Evolutionary conservation across 1,140 invertebrate species (phyloP), one percentile per base, ranked within the genome.

Genomic region (Euschistus heros): DNA sequence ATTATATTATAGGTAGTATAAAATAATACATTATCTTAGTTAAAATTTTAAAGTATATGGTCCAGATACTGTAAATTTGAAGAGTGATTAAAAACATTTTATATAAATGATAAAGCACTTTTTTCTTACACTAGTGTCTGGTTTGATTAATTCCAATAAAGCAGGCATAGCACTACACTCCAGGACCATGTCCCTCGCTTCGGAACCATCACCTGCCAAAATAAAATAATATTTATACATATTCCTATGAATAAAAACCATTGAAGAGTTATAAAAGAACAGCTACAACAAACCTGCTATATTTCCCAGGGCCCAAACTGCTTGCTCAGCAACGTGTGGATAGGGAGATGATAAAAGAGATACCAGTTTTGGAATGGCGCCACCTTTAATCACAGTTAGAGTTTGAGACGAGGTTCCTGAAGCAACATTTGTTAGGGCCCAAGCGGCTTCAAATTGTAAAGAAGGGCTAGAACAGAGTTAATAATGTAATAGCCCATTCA

Each of bases 341-440:
- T 86, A 81, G 5, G 84, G 78, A 59, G 88, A 84, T 20, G 79
- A 77, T 0, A 99, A 76, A 6, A 98, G 77, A 0, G 78, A 74
- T 37, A 97, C 80, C 68, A 99, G 85, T 66, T 87, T 84, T 6
- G 91, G 89, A 46, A 98, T 84, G 17, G 94, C 96, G 50, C 91
- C 89, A 73, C 84, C 76, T 70, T 80, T 78, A 2, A 88, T 81
- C n/a, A 88, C 84, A 62, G 81, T 81, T 67, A 80, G 76, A 33
- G 86, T 88, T 72, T 89, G 86, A 30, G 79, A 75, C 15, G 84
- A 82, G 10, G 81, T 86, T 20, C 72, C 72, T 14, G 92, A 97
- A 14, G 97, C 96, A 69, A 99, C 94, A 73, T 99, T 99, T 37
- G 97, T 99, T 22, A 99, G 76, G 0, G 94, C 94, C 97, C 97